Evolutionary conservation across 2,113 vertebrate species (phyloP).

Genomic region (Megaceryle torquata): DNA sequence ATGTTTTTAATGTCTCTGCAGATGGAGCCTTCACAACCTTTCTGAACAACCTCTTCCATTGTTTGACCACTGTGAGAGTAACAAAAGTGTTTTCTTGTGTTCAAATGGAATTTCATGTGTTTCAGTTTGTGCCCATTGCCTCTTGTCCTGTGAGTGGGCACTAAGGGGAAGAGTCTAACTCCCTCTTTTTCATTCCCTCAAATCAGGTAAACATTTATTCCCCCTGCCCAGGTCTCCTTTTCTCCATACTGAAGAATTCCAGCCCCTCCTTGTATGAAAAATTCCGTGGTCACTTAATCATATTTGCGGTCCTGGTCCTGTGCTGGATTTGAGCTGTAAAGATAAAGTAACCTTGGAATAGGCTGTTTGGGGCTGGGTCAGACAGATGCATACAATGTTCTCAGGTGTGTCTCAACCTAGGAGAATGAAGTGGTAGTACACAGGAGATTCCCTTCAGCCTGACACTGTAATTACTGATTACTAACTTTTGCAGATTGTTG

Average conservation of each 20-base stretch:
- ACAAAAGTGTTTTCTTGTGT: not conserved
- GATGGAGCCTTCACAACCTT: not conserved
- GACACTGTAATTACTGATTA: not conserved
- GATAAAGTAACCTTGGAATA: not conserved
- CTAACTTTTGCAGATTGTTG: not conserved
- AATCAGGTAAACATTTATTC: not conserved
- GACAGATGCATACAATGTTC: not conserved
- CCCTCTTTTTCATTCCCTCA: not conserved
- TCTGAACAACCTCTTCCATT: not conserved
- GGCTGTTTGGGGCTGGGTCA: not conserved
- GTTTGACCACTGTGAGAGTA: not conserved
- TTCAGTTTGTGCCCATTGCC: not conserved
- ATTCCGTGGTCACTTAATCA: not conserved
- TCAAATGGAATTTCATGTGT: not conserved
- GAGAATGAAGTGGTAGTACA: not conserved
- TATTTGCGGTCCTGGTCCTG: not conserved
- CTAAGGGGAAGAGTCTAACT: not conserved
- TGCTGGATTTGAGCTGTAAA: not conserved
- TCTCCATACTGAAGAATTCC: not conserved
- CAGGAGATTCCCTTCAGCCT: not conserved
- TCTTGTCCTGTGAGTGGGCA: not conserved
- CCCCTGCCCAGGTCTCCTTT: rapidly evolving
- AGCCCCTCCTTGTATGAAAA: not conserved
- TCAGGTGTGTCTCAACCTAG: not conserved
- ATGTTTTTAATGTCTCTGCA: not conserved